These are phyloP conservation scores for Selenia dentaria DNA, from an alignment of 2,888 invertebrate genomes.

Conservation along the genomic window DNA sequence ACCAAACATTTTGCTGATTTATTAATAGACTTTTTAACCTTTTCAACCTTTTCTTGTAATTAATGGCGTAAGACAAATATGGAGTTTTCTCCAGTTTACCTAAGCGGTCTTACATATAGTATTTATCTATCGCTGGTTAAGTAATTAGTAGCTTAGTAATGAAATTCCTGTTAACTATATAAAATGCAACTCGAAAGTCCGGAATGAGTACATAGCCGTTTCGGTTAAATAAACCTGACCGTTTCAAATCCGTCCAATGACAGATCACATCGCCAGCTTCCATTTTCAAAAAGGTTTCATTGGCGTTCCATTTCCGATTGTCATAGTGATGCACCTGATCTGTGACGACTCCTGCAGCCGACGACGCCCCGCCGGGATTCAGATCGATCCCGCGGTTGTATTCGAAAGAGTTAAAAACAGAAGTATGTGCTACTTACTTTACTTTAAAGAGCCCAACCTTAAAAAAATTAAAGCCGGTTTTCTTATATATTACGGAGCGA, in stretches of 20 bases:
- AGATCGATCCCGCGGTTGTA: slow-evolving; percentile 47
- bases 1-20: no score
- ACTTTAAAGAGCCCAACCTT: no score
- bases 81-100: no score
- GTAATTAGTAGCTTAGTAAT: no score
- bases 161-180: no score
- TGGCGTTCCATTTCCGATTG: slow-evolving; percentile 58
- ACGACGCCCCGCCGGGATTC: slow-evolving; percentile 56
- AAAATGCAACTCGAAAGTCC: slow-evolving; percentile 6
- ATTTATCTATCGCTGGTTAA: no score
- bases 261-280: slow-evolving; percentile 47
- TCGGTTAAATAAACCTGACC: slow-evolving; percentile 40
- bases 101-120: no score
- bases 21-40: no score
- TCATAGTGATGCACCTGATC: slow-evolving; percentile 53
- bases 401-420: slow-evolving; percentile 19
- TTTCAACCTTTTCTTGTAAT: no score
- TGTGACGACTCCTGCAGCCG: slow-evolving; percentile 40
- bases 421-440: slow-evolving; percentile 18
- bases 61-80: no score
- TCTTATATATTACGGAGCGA: no score
- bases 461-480: no score
- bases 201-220: slow-evolving; percentile 24
- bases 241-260: slow-evolving; percentile 61
- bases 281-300: slow-evolving; percentile 43